phyloP scores from a whole-genome alignment of 2,797 vertebrate genomes.

The Sebastolobus altivelis region DNA sequence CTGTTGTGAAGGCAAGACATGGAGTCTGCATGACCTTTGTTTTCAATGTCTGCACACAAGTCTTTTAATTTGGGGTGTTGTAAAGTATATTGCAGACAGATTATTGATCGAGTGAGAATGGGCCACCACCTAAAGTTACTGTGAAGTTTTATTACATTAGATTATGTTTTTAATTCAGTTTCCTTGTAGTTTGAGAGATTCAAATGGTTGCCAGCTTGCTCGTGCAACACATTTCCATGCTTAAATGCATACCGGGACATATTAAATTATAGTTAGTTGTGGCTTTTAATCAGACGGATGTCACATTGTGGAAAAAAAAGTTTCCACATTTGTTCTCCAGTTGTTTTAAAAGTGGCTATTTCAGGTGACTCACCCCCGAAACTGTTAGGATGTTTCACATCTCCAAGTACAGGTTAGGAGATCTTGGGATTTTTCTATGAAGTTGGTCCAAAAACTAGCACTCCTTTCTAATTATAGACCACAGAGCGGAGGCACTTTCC shows the following conservation, averaged over 20 bases:
- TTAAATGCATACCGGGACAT: not conserved
- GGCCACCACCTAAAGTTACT: not conserved
- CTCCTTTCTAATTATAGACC: conserved; percentile 72
- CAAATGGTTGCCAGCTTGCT: conserved; percentile 7
- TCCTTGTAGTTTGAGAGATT: not conserved
- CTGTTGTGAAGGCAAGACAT: not conserved
- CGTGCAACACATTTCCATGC: conserved; percentile 8
- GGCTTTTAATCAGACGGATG: conserved; percentile 31
- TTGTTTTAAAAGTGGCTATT: conserved; percentile 34
- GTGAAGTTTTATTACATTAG: not conserved
- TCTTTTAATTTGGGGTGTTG: not conserved
- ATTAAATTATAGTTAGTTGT: not conserved
- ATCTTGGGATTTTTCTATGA: conserved; percentile 57
- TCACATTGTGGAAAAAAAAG: not conserved
- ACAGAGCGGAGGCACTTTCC: conserved; percentile 56
- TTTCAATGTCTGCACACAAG: not conserved
- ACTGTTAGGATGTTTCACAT: conserved; percentile 28
- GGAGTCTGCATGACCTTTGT: not conserved
- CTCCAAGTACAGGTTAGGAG: conserved; percentile 53
- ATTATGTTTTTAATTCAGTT: not conserved
- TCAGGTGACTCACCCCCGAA: conserved; percentile 40
- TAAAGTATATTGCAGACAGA: not conserved
- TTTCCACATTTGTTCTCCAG: conserved; percentile 33
- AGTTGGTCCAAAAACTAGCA: conserved; percentile 57
- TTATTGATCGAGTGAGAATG: not conserved